Evolutionary conservation across 2,113 vertebrate species (phyloP).

Genomic region (Hypanus sabinus): DNA sequence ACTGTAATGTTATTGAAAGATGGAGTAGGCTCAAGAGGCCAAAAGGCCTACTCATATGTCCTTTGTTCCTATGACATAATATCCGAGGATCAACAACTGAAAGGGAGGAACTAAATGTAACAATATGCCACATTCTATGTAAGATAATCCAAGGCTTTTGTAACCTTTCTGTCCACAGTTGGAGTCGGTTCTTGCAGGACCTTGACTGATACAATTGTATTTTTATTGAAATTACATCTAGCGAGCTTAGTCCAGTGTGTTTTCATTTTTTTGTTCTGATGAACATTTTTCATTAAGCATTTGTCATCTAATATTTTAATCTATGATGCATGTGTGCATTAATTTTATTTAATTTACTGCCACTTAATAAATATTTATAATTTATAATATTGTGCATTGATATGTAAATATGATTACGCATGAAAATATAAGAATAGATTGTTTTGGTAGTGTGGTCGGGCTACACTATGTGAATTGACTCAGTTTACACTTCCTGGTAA

Average conservation of each 20-base stretch:
- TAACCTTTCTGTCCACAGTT: background rate
- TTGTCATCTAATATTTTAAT: background rate
- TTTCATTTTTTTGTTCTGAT: background rate
- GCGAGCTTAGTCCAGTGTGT: background rate
- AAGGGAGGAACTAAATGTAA: background rate
- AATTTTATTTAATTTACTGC: background rate
- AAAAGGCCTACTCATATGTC: too few relatives aligned
- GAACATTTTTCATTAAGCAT: background rate
- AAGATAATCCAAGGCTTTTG: conserved; percentile 15
- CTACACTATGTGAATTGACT: background rate
- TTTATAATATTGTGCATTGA: background rate
- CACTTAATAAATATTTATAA: background rate
- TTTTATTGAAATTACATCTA: background rate
- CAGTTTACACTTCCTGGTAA: background rate
- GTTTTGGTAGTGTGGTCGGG: background rate
- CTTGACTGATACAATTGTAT: background rate
- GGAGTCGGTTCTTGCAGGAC: background rate
- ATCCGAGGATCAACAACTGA: background rate
- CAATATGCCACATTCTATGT: background rate
- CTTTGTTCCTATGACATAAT: background rate
- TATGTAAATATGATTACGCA: background rate
- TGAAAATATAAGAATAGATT: background rate
- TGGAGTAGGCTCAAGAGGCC: too few relatives aligned
- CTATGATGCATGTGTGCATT: background rate
- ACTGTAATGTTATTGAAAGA: too few relatives aligned